Evolutionary conservation across 2,113 vertebrate genomes (phyloP).

Genomic region (Corythoichthys intestinalis): DNA sequence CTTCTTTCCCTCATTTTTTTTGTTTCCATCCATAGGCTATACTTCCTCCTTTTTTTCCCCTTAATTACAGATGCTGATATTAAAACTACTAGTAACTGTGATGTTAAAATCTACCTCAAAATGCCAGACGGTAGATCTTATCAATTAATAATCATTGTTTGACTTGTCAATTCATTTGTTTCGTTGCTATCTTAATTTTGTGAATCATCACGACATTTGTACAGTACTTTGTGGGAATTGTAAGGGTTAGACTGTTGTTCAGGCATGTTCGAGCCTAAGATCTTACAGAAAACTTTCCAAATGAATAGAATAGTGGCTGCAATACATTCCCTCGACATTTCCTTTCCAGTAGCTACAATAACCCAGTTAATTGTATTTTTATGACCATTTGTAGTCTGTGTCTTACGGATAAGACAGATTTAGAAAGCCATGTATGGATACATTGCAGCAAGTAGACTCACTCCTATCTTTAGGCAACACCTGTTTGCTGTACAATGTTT

Average conservation of each 20-base stretch:
- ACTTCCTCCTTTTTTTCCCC: constrained; percentile 5
- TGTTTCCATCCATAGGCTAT: constrained; percentile 3
- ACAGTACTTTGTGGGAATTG: not conserved
- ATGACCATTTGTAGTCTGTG: not conserved
- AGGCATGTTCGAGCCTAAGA: not conserved
- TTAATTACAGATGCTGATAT: constrained; percentile 8
- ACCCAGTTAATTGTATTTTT: not conserved
- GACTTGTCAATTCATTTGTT: not conserved
- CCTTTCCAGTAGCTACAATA: no score
- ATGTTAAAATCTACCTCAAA: no score
- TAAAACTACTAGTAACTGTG: not conserved
- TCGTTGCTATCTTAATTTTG: not conserved
- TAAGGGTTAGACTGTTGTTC: not conserved
- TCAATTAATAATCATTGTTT: not conserved
- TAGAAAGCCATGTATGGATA: constrained; percentile 21
- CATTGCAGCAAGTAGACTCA: constrained; percentile 17
- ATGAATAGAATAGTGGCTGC: not conserved
- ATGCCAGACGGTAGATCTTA: no score
- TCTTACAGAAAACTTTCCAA: not conserved
- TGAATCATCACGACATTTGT: not conserved
- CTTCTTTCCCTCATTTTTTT: constrained; percentile 15
- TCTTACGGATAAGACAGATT: constrained; percentile 11
- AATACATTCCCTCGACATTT: not conserved
- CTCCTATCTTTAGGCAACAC: constrained; percentile 40
- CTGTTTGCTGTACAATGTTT: constrained; percentile 46